These are phyloP conservation scores for Peromyscus nudipes DNA, from an alignment of 2,797 vertebrate genomes.

Conservation along the genomic window DNA sequence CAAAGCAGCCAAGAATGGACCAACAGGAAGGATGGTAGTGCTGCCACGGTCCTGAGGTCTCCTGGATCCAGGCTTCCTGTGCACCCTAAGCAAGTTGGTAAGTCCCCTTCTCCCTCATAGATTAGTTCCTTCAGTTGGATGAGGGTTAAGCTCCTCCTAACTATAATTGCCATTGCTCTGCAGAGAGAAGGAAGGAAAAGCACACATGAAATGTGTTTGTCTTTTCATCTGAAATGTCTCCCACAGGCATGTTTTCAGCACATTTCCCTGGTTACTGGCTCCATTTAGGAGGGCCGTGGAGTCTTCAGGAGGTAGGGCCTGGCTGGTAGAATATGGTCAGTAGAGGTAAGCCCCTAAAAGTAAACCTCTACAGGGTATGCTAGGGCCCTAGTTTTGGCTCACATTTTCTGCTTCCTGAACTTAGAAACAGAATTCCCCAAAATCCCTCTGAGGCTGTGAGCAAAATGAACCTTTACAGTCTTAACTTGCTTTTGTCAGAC, in stretches of 20 bases:
- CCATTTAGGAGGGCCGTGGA: neutral
- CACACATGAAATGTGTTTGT: neutral
- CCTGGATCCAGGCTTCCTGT: neutral
- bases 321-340: neutral
- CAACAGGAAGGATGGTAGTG: too few relatives aligned
- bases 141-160: too few relatives aligned
- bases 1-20: neutral
- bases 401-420: neutral
- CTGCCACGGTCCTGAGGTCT: neutral
- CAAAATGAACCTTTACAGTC: neutral
- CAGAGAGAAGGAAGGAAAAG: neutral
- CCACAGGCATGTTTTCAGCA: neutral
- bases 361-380: neutral
- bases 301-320: neutral
- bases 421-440: neutral
- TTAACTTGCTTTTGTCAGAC: neutral
- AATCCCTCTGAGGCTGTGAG: neutral
- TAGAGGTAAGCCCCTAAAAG: neutral
- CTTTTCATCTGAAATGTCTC: neutral
- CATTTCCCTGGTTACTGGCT: neutral
- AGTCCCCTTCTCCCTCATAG: neutral
- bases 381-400: neutral
- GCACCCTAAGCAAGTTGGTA: neutral
- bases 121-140: neutral
- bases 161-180: accelerated